phyloP scores from a whole-genome alignment of 2,797 vertebrate genomes.

The Periparus ater region DNA sequence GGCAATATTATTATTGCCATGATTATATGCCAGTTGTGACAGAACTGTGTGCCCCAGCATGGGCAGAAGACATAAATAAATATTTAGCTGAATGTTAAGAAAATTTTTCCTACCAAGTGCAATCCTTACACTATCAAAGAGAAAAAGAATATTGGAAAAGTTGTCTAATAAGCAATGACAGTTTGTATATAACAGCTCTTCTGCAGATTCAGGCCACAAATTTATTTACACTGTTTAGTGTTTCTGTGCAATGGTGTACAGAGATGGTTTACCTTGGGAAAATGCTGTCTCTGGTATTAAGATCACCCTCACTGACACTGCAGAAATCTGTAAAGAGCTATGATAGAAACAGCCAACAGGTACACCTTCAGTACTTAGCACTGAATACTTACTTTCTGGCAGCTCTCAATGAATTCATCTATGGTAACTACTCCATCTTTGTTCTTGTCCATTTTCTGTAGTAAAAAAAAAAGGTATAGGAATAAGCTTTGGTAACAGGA shows the following conservation, averaged over 20 bases:
- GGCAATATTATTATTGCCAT: not conserved
- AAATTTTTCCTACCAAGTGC: not conserved
- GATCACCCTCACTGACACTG: not conserved
- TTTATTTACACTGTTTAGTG: not conserved
- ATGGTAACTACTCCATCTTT: slow-evolving; percentile 98
- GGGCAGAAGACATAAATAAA: not conserved
- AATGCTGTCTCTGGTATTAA: not conserved
- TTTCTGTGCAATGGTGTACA: not conserved
- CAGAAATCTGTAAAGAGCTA: not conserved
- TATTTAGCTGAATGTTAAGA: not conserved
- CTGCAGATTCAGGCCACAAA: not conserved
- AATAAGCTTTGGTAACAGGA: not conserved
- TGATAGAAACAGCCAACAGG: not conserved
- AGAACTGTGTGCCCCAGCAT: not conserved
- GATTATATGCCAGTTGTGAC: not conserved
- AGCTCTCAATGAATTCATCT: slow-evolving; percentile 98
- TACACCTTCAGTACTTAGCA: not conserved
- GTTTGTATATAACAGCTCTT: not conserved
- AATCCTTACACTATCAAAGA: not conserved
- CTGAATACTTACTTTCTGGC: slow-evolving; percentile 91
- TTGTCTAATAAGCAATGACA: not conserved
- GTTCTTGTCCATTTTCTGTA: slow-evolving; percentile 99
- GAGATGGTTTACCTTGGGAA: not conserved
- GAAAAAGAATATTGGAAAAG: not conserved
- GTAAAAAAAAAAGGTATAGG: not conserved